phyloP scores from a whole-genome alignment of 2,797 vertebrate genomes.

The Gadopsis bispinosus region DNA sequence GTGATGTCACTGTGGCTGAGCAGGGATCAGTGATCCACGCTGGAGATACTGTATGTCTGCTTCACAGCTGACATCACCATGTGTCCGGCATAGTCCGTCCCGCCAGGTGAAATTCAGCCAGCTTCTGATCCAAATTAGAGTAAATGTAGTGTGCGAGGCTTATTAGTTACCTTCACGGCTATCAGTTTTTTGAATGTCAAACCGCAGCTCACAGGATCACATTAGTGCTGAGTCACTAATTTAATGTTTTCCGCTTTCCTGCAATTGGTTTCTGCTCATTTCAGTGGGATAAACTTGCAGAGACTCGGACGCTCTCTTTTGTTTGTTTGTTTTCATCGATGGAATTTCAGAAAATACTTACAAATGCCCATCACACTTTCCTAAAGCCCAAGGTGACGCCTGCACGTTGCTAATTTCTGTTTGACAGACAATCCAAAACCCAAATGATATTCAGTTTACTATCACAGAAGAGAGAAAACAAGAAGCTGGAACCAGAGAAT shows the following conservation, averaged over 20 bases:
- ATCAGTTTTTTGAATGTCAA: not conserved
- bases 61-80: slow-evolving; percentile 36
- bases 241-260: slow-evolving; percentile 5
- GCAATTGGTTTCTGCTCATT: slow-evolving; percentile 6
- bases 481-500: not conserved
- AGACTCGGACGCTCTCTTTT: not conserved
- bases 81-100: slow-evolving; percentile 5
- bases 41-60: slow-evolving; percentile 31
- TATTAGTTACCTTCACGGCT: slow-evolving; percentile 9
- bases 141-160: slow-evolving; percentile 7
- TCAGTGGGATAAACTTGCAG: not conserved
- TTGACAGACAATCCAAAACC: not conserved
- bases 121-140: not conserved
- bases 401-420: not conserved
- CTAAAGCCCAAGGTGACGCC: not conserved
- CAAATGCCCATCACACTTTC: not conserved
- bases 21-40: slow-evolving; percentile 51
- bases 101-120: slow-evolving; percentile 1
- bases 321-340: not conserved
- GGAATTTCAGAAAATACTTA: not conserved
- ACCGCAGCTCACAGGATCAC: not conserved
- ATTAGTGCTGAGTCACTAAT: not conserved
- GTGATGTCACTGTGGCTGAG: slow-evolving; percentile 50
- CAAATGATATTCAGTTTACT: not conserved
- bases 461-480: not conserved